Conservation (phyloP, 2,888 invertebrate species). For the Psococerastis gibbosa region DNA sequence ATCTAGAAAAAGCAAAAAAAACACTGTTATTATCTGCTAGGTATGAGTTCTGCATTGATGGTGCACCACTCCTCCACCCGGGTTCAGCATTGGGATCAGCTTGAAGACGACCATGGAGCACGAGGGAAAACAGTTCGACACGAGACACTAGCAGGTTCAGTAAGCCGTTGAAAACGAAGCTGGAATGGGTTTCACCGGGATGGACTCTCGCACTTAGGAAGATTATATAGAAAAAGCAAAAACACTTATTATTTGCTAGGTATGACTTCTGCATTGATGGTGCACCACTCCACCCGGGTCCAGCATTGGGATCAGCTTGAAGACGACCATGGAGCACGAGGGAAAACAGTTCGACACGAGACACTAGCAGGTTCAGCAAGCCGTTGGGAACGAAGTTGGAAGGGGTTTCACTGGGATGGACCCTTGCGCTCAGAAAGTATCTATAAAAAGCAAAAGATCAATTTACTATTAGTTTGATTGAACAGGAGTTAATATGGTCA, state of each 20-base stretch:
- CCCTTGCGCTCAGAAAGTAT: slow-evolving; percentile 74
- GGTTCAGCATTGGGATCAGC: slow-evolving; percentile 77
- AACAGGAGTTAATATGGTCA: too few species aligned
- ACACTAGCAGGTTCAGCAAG: slow-evolving; percentile 57
- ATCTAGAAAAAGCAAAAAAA: too few species aligned
- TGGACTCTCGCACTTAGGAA: slow-evolving; percentile 79
- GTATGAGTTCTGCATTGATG: slow-evolving; percentile 79
- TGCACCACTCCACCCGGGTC: slow-evolving; percentile 94
- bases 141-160: slow-evolving; percentile 55
- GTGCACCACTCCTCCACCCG: slow-evolving; percentile 70
- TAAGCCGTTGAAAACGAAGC: slow-evolving; percentile 78
- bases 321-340: slow-evolving; percentile 53
- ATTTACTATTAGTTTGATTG: too few species aligned
- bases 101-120: slow-evolving; percentile 73
- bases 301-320: slow-evolving; percentile 76
- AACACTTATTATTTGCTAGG: too few species aligned
- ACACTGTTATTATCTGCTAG: too few species aligned
- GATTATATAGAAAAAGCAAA: slow-evolving; percentile 38
- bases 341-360: slow-evolving; percentile 55
- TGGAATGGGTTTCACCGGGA: slow-evolving; percentile 82
- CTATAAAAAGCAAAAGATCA: too few species aligned
- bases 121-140: slow-evolving; percentile 53
- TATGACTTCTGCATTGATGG: too few species aligned
- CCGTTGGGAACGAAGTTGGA: slow-evolving; percentile 79
- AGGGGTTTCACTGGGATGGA: slow-evolving; percentile 85